Conservation (phyloP, 2,797 vertebrate genomes). For the Chloroceryle inda region DNA sequence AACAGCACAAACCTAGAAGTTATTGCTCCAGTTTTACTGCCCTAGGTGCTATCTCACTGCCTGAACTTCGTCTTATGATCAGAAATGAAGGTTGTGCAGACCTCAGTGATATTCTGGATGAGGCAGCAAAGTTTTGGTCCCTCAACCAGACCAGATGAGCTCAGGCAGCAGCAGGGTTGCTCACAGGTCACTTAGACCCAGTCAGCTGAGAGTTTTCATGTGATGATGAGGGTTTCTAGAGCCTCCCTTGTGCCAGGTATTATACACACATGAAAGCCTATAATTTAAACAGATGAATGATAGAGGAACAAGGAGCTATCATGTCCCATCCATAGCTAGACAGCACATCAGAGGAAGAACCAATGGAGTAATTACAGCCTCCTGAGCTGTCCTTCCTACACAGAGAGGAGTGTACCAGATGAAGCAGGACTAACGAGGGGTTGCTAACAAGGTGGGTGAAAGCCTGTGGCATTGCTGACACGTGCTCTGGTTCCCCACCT, state of each 20-base stretch:
- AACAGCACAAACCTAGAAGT: background rate
- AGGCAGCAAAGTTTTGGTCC: background rate
- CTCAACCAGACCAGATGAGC: background rate
- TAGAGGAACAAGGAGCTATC: background rate
- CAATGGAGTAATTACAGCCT: background rate
- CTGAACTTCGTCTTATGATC: background rate
- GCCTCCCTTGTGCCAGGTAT: background rate
- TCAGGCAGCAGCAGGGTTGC: background rate
- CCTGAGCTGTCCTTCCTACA: background rate
- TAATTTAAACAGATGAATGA: background rate
- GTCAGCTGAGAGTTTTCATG: background rate
- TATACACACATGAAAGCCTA: background rate
- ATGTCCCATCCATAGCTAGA: background rate
- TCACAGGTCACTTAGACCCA: background rate
- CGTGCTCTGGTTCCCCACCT: background rate
- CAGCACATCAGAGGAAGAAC: background rate
- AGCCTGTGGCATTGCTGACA: background rate
- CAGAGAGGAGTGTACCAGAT: background rate
- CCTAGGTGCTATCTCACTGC: background rate
- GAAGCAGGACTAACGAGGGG: too few species aligned
- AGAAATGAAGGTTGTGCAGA: background rate
- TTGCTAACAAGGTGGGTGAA: background rate
- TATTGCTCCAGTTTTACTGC: background rate
- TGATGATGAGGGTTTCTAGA: background rate
- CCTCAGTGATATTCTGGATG: background rate